Conservation (phyloP, 2,888 invertebrate species). For the Macrophya annulata region DNA sequence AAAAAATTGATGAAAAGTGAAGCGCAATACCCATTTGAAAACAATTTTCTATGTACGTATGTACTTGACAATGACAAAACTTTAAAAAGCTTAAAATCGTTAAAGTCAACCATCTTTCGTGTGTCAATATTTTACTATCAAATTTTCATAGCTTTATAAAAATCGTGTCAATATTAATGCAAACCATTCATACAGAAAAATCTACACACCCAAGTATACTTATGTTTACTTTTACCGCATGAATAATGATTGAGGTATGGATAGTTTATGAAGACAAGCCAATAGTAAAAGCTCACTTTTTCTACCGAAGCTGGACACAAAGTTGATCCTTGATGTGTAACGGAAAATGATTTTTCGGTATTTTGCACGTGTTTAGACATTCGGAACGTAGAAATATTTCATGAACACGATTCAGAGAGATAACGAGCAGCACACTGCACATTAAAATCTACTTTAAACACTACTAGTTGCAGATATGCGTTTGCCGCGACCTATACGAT, state of each 20-base stretch:
- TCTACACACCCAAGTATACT: neutral
- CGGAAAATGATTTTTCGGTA: neutral
- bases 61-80: neutral
- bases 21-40: neutral
- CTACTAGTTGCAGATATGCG: slow-evolving; percentile 29
- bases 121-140: neutral
- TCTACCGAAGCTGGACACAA: neutral
- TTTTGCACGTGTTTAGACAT: neutral
- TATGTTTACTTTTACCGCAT: too few species aligned
- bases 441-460: neutral
- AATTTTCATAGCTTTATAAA: neutral
- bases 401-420: neutral
- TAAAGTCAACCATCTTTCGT: neutral
- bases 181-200: neutral
- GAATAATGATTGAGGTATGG: neutral
- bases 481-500: neutral
- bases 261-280: neutral
- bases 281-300: slow-evolving; percentile 4
- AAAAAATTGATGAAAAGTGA: neutral
- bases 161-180: neutral
- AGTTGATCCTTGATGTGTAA: slow-evolving; percentile 17
- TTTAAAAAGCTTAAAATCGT: neutral
- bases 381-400: neutral
- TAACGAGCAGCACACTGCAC: neutral
- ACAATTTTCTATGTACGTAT: neutral